phyloP scores from a whole-genome alignment of 2,888 invertebrate genomes.

The Oscheius sp. region DNA sequence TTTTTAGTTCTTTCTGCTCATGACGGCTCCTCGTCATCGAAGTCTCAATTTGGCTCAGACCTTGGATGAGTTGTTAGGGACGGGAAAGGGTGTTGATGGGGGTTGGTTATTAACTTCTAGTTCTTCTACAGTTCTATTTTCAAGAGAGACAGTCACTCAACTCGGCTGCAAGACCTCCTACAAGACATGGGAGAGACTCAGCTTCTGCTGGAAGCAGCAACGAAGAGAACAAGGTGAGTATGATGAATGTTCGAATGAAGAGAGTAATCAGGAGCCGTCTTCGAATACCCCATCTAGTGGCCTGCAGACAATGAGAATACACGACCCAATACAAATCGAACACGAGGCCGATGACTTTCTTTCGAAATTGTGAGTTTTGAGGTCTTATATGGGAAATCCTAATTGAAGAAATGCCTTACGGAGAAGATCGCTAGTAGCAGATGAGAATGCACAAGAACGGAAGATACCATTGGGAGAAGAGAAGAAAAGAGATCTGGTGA shows the following conservation, averaged over 20 bases:
- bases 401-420: constrained; percentile 10
- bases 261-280: background rate
- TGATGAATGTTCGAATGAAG: background rate
- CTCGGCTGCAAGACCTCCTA: constrained; percentile 47
- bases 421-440: background rate
- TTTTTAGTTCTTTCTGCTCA: background rate
- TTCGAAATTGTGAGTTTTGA: constrained; percentile 23
- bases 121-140: background rate
- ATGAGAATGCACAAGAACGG: background rate
- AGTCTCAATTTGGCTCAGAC: constrained; percentile 45
- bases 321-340: background rate
- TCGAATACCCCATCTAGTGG: background rate
- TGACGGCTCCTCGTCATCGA: constrained; percentile 25
- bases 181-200: constrained; percentile 51
- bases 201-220: constrained; percentile 37
- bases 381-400: background rate
- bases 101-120: background rate
- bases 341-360: constrained; percentile 28
- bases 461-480: constrained; percentile 13
- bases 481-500: constrained; percentile 19
- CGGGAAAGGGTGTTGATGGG: background rate
- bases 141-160: constrained; percentile 19
- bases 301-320: constrained; percentile 10
- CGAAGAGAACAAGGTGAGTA: constrained; percentile 48
- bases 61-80: constrained; percentile 46